A percentile compares a stretch with the other conserved stretches of the same genome.
Conservation (phyloP, 2,888 invertebrate species). For the Alviniconcha strummeri region DNA sequence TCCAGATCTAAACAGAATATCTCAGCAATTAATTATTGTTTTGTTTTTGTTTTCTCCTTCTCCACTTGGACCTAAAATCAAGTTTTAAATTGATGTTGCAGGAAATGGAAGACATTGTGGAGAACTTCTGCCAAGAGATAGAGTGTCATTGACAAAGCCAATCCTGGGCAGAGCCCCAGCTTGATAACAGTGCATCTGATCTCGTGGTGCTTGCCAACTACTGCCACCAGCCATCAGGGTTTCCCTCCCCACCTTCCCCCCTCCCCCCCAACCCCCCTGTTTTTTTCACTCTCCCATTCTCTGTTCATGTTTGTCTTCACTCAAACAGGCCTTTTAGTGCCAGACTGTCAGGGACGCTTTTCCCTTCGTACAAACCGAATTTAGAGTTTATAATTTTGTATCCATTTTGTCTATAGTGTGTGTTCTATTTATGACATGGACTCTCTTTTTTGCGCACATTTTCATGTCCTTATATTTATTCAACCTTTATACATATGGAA, state of each 20-base stretch:
- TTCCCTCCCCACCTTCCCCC: background rate
- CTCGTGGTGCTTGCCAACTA: constrained; percentile 33
- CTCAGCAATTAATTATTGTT: too few species aligned
- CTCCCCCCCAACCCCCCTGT: too few species aligned
- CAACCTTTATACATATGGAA: constrained; percentile 1
- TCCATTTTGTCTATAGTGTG: background rate
- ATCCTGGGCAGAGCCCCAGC: background rate
- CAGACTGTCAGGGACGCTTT: constrained; percentile 17
- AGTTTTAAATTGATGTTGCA: constrained; percentile 35
- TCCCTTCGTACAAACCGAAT: background rate
- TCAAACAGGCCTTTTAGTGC: background rate
- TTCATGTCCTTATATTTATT: background rate
- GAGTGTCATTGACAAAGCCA: background rate
- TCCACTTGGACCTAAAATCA: too few species aligned
- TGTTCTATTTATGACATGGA: too few species aligned
- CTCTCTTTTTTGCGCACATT: too few species aligned
- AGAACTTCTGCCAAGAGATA: constrained; percentile 31
- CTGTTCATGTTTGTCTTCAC: constrained; percentile 8
- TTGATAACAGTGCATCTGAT: constrained; percentile 16
- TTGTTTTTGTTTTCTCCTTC: background rate
- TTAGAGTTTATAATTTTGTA: background rate
- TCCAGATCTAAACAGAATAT: too few species aligned
- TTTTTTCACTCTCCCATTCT: background rate
- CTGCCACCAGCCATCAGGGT: constrained; percentile 33
- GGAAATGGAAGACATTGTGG: constrained; percentile 46